A percentile compares a stretch with the other conserved stretches of the same genome.
phyloP scores from a whole-genome alignment of 1,140 invertebrate genomes.

The Bombus terrestris region DNA sequence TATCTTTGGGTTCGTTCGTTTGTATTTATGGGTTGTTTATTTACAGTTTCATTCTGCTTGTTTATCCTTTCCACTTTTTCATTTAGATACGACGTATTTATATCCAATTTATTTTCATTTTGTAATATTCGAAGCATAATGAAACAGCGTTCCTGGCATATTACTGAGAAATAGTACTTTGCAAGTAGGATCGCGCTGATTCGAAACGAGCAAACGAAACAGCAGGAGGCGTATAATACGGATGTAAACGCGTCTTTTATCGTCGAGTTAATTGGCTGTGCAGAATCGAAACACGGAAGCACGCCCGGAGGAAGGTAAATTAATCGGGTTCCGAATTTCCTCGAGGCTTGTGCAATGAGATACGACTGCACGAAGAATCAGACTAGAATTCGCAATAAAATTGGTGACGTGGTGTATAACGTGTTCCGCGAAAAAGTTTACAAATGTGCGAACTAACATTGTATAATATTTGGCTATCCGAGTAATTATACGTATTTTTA shows the following conservation, averaged over 20 bases:
- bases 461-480: too few species aligned
- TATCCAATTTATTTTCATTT: not conserved
- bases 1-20: not conserved
- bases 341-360: not conserved
- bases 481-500: too few species aligned
- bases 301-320: not conserved
- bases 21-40: not conserved
- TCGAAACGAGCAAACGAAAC: not conserved
- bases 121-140: not conserved
- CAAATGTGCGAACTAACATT: too few species aligned
- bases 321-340: conserved; percentile 1
- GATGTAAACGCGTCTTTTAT: conserved; percentile 24
- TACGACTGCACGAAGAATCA: not conserved
- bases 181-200: not conserved
- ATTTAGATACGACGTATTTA: not conserved
- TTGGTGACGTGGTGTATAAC: not conserved
- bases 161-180: not conserved
- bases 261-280: conserved; percentile 15
- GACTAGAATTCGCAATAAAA: not conserved
- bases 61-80: not conserved
- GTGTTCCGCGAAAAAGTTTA: too few species aligned
- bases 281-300: not conserved
- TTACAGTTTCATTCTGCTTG: not conserved
- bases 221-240: not conserved
- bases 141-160: not conserved